Evolutionary conservation across 92 coral and sea anemone genomes (phyloP).

Genomic region (Paramuricea clavata): DNA sequence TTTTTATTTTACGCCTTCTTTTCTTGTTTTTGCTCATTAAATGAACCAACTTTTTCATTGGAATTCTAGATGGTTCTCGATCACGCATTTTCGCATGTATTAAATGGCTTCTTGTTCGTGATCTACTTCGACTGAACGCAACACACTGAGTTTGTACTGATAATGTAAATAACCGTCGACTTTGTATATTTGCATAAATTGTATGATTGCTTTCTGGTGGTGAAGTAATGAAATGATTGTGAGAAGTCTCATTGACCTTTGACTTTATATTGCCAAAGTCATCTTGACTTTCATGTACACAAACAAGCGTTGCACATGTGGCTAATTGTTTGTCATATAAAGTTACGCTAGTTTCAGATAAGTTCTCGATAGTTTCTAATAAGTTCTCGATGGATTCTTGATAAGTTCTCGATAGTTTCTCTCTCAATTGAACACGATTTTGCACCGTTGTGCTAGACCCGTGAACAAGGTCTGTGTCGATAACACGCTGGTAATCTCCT

Average conservation of each 20-base stretch:
- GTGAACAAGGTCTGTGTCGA: not conserved
- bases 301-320: not conserved
- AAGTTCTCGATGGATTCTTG: not conserved
- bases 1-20: conserved; percentile 42
- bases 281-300: not conserved
- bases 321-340: not conserved
- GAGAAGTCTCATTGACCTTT: not conserved
- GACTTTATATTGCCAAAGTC: not conserved
- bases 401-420: not conserved
- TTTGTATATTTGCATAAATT: not conserved
- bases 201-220: not conserved
- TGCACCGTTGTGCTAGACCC: no score
- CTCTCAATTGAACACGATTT: not conserved
- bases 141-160: no score
- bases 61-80: conserved; percentile 42
- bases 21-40: conserved; percentile 40
- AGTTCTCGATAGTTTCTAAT: not conserved
- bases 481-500: not conserved
- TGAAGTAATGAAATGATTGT: not conserved
- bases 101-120: conserved; percentile 6
- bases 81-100: conserved; percentile 32
- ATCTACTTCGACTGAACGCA: conserved; percentile 17
- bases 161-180: no score
- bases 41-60: conserved; percentile 40
- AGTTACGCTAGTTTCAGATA: not conserved